A percentile compares a stretch with the other conserved stretches of the same genome.
These are phyloP conservation scores for Orycteropus afer DNA, from an alignment of 2,113 vertebrate species.

Conservation along the genomic window DNA sequence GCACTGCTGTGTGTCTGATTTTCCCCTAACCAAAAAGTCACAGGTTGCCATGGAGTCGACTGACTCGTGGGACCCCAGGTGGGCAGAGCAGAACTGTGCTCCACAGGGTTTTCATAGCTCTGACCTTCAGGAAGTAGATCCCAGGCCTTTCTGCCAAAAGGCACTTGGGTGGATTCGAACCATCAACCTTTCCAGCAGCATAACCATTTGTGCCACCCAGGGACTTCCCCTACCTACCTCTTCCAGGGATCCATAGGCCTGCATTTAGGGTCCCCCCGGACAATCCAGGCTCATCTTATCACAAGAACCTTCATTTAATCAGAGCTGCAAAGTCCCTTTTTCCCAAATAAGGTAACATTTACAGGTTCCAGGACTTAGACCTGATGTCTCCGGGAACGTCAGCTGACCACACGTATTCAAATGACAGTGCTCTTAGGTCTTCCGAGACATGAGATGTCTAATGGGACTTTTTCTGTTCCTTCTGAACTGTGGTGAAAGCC, in stretches of 20 bases:
- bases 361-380: too few relatives aligned
- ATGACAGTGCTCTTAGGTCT: background rate
- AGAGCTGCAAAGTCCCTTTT: background rate
- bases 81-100: background rate
- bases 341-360: too few relatives aligned
- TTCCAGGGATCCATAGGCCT: fast-evolving
- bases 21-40: background rate
- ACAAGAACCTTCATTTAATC: background rate
- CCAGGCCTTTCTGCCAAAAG: background rate
- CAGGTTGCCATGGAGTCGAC: background rate
- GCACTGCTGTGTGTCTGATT: too few relatives aligned
- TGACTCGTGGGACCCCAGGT: background rate
- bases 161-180: background rate
- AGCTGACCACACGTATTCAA: too few relatives aligned
- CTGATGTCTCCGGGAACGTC: background rate
- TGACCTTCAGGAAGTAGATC: background rate
- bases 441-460: background rate
- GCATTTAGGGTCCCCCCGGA: background rate
- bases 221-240: background rate
- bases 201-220: background rate
- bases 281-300: background rate
- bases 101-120: background rate
- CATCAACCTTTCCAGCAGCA: background rate
- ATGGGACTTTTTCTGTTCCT: background rate
- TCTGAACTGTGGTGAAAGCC: background rate